These are phyloP conservation scores for Teleiodes luculella DNA, from an alignment of 2,888 invertebrate species.

Conservation along the genomic window DNA sequence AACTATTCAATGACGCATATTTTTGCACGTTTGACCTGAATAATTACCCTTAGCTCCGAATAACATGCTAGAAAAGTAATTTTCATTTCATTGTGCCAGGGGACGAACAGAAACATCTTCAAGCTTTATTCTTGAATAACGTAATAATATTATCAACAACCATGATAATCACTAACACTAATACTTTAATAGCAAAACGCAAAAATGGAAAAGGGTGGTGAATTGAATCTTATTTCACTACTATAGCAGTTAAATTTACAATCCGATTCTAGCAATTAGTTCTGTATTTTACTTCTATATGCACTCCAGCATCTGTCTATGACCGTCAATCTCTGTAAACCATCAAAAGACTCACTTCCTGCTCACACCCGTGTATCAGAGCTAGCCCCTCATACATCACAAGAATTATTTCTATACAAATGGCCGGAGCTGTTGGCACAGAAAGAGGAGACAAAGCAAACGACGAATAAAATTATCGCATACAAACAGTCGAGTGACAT, in stretches of 20 bases:
- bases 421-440: constrained; percentile 54
- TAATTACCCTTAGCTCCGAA: constrained; percentile 23
- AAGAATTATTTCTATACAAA: constrained; percentile 45
- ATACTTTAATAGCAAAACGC: too few species aligned
- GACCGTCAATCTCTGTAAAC: not conserved
- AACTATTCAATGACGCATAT: not conserved
- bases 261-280: too few species aligned
- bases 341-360: constrained; percentile 1
- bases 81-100: constrained; percentile 35
- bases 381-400: constrained; percentile 35
- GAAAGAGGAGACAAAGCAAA: constrained; percentile 49
- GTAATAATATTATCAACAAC: too few species aligned
- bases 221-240: not conserved
- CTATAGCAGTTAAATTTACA: too few species aligned
- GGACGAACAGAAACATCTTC: not conserved
- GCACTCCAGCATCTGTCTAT: not conserved
- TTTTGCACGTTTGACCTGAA: constrained; percentile 17
- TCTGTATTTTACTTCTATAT: not conserved
- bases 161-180: too few species aligned
- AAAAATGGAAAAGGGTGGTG: too few species aligned
- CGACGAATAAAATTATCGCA: constrained; percentile 50
- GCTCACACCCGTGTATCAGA: constrained; percentile 4
- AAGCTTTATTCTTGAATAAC: not conserved
- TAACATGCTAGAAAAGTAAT: constrained; percentile 28
- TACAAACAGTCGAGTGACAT: constrained; percentile 37